Conservation (phyloP, 2,888 invertebrate species). For the Graphium colonna region DNA sequence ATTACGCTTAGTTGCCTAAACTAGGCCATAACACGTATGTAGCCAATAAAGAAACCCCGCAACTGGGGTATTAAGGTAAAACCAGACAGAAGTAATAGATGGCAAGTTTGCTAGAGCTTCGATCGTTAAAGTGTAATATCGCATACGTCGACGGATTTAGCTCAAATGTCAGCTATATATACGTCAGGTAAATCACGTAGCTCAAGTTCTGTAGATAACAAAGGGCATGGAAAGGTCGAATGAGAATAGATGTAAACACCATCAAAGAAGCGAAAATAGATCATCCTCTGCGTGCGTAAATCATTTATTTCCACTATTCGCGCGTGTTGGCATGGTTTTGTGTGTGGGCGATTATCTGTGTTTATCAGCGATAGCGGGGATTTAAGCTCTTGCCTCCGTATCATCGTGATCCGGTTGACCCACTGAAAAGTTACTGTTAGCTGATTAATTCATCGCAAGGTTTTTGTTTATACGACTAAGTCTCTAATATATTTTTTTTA, state of each 20-base stretch:
- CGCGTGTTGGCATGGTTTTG: slow-evolving; percentile 16
- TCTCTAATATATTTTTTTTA: no score
- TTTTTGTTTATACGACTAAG: no score
- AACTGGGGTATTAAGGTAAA: background rate
- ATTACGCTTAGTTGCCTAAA: no score
- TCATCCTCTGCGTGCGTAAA: slow-evolving; percentile 16
- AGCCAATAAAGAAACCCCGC: background rate
- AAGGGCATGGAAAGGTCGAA: slow-evolving; percentile 15
- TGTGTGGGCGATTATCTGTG: slow-evolving; percentile 18
- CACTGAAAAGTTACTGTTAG: no score
- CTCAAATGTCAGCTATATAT: background rate
- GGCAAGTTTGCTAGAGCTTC: background rate
- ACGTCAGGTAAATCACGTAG: background rate
- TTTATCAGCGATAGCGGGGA: slow-evolving; percentile 7
- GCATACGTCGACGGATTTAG: background rate
- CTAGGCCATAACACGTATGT: background rate
- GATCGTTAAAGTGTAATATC: background rate
- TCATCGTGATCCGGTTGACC: background rate
- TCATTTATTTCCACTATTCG: slow-evolving; percentile 13
- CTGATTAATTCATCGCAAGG: no score
- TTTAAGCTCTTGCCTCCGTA: background rate
- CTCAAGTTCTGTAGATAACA: background rate
- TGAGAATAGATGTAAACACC: slow-evolving; percentile 13
- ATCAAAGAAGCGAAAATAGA: slow-evolving; percentile 25
- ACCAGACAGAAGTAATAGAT: background rate